Conservation (phyloP, 2,113 vertebrate genomes). For the Ictidomys tridecemlineatus region DNA sequence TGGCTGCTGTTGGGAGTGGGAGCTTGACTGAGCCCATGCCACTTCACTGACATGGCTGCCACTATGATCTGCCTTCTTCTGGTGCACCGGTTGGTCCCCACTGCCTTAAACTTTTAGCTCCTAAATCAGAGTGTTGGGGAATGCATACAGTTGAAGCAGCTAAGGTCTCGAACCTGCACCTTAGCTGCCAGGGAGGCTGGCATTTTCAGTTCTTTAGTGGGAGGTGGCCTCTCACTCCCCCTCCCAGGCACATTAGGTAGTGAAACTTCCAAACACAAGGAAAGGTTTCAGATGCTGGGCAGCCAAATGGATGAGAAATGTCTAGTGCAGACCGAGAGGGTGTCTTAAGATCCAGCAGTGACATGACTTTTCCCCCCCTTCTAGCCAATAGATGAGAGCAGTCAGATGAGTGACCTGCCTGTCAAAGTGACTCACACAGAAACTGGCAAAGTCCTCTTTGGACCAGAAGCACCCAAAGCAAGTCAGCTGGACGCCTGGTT, state of each 20-base stretch:
- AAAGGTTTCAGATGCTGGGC: background rate
- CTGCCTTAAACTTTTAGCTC: background rate
- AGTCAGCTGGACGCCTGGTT: conserved; percentile 99
- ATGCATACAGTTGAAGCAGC: background rate
- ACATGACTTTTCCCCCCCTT: conserved; percentile 38
- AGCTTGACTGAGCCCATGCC: background rate
- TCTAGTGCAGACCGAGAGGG: background rate
- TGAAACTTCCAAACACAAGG: background rate
- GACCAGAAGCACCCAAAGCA: conserved; percentile 97
- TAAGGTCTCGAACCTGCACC: background rate
- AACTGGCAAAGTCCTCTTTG: conserved; percentile 97
- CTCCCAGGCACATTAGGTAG: background rate
- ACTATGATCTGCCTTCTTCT: background rate
- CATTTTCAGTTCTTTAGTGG: background rate
- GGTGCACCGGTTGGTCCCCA: background rate
- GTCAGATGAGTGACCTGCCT: conserved; percentile 99
- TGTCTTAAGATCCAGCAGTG: background rate
- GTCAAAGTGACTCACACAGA: conserved; percentile 99
- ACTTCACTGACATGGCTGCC: background rate
- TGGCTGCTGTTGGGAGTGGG: background rate
- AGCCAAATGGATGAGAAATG: background rate
- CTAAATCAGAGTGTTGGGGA: background rate
- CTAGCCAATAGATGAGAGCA: conserved; percentile 98
- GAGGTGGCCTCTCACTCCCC: background rate
- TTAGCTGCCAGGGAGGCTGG: background rate